These are phyloP conservation scores for Cinclus cinclus DNA, from an alignment of 2,113 vertebrate species.

Conservation along the genomic window DNA sequence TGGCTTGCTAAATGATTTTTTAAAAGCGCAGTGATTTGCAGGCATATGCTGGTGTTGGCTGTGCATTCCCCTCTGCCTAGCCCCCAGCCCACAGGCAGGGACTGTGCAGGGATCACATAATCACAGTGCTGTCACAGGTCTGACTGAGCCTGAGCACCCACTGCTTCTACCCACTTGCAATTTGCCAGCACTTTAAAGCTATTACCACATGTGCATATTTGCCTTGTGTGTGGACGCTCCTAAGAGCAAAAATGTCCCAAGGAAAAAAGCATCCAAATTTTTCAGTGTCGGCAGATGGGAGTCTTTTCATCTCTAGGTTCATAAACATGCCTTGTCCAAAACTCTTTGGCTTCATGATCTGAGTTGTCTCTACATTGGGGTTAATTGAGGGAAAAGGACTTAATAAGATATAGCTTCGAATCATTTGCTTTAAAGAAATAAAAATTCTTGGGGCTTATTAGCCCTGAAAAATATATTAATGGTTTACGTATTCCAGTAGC, in stretches of 20 bases:
- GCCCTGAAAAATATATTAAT: constrained; percentile 26
- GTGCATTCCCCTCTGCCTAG: background rate
- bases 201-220: background rate
- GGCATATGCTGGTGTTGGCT: background rate
- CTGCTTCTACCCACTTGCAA: background rate
- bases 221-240: background rate
- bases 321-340: background rate
- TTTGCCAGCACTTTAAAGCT: constrained; percentile 27
- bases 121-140: constrained; percentile 13
- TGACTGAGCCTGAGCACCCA: background rate
- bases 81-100: background rate
- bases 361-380: background rate
- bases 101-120: background rate
- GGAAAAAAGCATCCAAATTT: background rate
- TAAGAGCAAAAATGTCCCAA: background rate
- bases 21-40: background rate
- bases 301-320: background rate
- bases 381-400: constrained; percentile 20
- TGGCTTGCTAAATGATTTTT: constrained; percentile 55
- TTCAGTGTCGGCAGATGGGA: background rate
- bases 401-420: background rate
- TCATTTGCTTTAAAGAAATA: background rate
- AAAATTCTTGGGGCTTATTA: constrained; percentile 33
- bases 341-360: background rate
- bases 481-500: constrained; percentile 50